Conservation (phyloP, 2,113 vertebrate genomes). For the Callaeas wilsoni region DNA sequence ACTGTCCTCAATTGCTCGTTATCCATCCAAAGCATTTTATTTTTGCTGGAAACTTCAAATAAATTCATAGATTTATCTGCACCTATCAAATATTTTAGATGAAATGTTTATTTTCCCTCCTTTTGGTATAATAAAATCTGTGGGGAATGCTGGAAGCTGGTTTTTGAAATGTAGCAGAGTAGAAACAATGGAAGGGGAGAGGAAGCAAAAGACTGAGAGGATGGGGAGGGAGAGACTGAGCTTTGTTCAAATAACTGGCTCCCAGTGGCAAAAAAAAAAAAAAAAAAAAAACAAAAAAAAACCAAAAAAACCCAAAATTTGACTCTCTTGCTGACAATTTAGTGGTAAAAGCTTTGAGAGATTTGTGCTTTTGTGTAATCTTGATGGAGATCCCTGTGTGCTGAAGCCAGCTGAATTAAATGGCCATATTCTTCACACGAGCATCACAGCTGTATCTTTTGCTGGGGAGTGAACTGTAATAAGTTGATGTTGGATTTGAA, state of each 20-base stretch:
- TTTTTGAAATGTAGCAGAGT: not conserved
- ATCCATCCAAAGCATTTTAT: not conserved
- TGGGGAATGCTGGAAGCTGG: not conserved
- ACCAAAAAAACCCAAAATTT: too few relatives aligned
- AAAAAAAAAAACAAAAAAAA: not conserved
- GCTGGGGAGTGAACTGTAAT: not conserved
- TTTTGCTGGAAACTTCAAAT: constrained; percentile 6
- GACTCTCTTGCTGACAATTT: not conserved
- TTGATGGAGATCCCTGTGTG: not conserved
- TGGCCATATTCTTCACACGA: not conserved
- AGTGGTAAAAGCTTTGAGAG: constrained; percentile 25
- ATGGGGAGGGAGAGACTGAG: not conserved
- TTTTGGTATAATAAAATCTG: constrained; percentile 33
- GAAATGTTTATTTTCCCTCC: not conserved
- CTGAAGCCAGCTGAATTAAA: constrained; percentile 20
- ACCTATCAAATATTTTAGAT: not conserved
- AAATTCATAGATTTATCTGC: not conserved
- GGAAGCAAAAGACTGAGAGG: not conserved
- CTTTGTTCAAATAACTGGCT: constrained; percentile 40
- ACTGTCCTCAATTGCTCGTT: not conserved
- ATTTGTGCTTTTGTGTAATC: constrained; percentile 1
- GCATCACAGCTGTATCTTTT: not conserved
- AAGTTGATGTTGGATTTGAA: not conserved
- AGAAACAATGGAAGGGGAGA: not conserved
- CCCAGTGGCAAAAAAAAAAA: not conserved